A percentile compares a stretch with the other conserved stretches of the same genome.
These are phyloP conservation scores for Diarsia mendica DNA, from an alignment of 2,888 invertebrate species.

Conservation along the genomic window DNA sequence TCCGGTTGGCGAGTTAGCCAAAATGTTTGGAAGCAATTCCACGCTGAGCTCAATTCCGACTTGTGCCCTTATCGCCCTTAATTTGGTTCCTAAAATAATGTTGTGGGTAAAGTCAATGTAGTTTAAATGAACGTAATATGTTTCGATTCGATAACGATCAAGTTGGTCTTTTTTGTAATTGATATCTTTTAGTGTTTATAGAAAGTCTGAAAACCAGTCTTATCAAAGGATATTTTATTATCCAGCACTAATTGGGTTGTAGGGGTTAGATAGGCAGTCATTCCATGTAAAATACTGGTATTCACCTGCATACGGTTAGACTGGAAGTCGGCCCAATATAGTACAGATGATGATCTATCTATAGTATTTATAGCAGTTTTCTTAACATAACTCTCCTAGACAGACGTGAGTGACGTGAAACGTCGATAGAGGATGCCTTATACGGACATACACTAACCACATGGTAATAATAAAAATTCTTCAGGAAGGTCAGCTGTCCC, in stretches of 20 bases:
- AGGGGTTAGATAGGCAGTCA: too few species aligned
- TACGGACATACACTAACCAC: not conserved
- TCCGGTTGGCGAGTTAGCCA: not conserved
- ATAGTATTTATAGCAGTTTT: not conserved
- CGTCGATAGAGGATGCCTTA: not conserved
- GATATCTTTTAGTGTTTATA: not conserved
- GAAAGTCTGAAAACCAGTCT: too few species aligned
- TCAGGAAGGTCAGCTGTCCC: not conserved
- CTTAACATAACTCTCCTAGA: not conserved
- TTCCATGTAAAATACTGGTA: too few species aligned
- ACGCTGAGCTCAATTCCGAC: not conserved
- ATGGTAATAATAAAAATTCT: not conserved
- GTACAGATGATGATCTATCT: too few species aligned
- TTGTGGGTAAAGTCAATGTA: conserved; percentile 5
- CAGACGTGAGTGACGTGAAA: not conserved
- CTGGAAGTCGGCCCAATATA: too few species aligned
- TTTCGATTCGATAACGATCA: not conserved
- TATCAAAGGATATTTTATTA: too few species aligned
- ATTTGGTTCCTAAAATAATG: conserved; percentile 42
- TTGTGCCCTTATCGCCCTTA: conserved; percentile 9
- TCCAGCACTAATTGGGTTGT: too few species aligned
- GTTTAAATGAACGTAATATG: conserved; percentile 31
- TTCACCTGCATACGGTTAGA: too few species aligned
- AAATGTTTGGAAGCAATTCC: conserved; percentile 14
- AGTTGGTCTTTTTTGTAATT: not conserved